These are phyloP conservation scores for Murina feae DNA, from an alignment of 2,113 vertebrate genomes.

Conservation along the genomic window DNA sequence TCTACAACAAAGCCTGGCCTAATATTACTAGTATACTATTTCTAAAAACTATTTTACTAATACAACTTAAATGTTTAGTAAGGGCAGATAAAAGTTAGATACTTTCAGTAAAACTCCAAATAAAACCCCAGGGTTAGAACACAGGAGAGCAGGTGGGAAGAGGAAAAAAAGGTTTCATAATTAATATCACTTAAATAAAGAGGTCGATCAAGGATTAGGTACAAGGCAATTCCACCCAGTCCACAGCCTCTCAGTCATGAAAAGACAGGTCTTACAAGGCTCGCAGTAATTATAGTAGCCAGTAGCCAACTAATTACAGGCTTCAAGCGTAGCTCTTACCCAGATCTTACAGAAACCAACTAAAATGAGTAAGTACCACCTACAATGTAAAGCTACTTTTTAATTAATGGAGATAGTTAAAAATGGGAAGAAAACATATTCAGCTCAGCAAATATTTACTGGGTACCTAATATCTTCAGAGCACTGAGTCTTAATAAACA, in stretches of 20 bases:
- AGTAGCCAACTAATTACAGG: neutral
- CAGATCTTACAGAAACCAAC: slow-evolving; percentile 23
- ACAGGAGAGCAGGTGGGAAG: neutral
- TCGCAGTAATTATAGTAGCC: slow-evolving; percentile 38
- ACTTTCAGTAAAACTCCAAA: neutral
- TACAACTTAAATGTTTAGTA: slow-evolving; percentile 10
- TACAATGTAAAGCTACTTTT: slow-evolving; percentile 26
- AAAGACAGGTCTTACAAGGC: neutral
- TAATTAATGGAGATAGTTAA: slow-evolving; percentile 23
- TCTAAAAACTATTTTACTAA: slow-evolving; percentile 26
- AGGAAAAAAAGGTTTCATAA: slow-evolving; percentile 2
- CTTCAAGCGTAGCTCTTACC: neutral
- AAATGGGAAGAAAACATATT: slow-evolving; percentile 30
- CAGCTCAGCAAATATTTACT: neutral
- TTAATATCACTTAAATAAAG: slow-evolving; percentile 31
- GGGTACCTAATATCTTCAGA: neutral
- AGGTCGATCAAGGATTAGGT: neutral
- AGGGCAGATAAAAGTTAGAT: slow-evolving; percentile 14
- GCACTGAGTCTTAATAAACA: neutral
- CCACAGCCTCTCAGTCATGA: neutral
- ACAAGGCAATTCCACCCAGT: neutral
- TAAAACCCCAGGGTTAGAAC: slow-evolving; percentile 22
- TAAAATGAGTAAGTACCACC: slow-evolving; percentile 1
- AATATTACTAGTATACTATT: neutral
- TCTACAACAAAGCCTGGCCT: slow-evolving; percentile 33